Percentiles rank a stretch among this genome's conserved stretches.
Conservation (phyloP, 2,888 invertebrate species). For the Brachyopa scutellaris region DNA sequence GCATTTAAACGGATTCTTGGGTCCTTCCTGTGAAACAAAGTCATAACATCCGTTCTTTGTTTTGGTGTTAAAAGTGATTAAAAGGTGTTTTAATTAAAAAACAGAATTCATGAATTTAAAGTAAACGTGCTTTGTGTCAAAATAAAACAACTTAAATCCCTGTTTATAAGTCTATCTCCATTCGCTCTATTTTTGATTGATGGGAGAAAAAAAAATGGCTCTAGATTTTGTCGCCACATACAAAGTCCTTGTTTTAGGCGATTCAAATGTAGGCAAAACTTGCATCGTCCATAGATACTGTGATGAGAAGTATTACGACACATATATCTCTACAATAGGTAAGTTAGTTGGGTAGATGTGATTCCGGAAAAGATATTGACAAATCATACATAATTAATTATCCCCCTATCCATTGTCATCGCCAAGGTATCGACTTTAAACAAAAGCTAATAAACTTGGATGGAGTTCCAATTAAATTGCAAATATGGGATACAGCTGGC, state of each 20-base stretch:
- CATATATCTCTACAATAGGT: slow-evolving; percentile 95
- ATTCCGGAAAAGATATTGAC: background rate
- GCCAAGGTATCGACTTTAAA: slow-evolving; percentile 92
- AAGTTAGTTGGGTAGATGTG: slow-evolving; percentile 80
- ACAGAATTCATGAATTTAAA: slow-evolving; percentile 14
- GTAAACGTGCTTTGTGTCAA: background rate
- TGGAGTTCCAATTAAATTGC: slow-evolving; percentile 89
- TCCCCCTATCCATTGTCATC: background rate
- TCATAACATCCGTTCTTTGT: slow-evolving; percentile 56
- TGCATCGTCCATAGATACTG: slow-evolving; percentile 95
- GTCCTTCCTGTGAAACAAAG: slow-evolving; percentile 9
- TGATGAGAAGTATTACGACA: slow-evolving; percentile 94
- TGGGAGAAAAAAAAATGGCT: slow-evolving; percentile 84
- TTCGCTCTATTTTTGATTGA: background rate
- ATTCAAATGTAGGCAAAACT: slow-evolving; percentile 95
- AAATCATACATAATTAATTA: slow-evolving; percentile 39
- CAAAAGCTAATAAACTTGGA: slow-evolving; percentile 94
- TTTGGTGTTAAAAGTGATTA: slow-evolving; percentile 44
- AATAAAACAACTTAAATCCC: background rate
- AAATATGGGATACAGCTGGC: slow-evolving; percentile 93
- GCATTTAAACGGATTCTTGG: slow-evolving; percentile 1
- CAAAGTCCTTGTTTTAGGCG: slow-evolving; percentile 92
- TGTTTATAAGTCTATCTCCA: background rate
- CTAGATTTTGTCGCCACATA: slow-evolving; percentile 93
- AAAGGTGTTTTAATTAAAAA: background rate